Conservation (phyloP, 2,797 vertebrate genomes). For the Bradypus variegatus region DNA sequence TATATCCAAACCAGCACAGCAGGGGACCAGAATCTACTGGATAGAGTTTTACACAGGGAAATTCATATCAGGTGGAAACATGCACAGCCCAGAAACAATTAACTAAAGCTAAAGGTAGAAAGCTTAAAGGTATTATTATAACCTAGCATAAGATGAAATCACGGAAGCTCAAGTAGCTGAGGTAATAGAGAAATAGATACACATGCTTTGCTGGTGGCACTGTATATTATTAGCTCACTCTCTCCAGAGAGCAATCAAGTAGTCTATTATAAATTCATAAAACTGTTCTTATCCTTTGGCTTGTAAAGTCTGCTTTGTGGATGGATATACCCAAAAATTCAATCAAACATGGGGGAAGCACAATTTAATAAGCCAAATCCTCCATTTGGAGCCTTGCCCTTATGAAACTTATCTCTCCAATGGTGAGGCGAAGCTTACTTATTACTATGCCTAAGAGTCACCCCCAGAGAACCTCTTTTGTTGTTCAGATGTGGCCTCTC, state of each 20-base stretch:
- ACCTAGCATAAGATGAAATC: background rate
- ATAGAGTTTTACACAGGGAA: background rate
- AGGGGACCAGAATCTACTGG: background rate
- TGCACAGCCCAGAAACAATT: background rate
- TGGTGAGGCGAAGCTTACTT: too few relatives aligned
- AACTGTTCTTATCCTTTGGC: background rate
- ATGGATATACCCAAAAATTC: background rate
- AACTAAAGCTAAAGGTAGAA: background rate
- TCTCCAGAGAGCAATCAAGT: background rate
- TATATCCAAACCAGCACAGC: too few relatives aligned
- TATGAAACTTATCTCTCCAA: too few relatives aligned
- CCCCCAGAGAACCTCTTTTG: too few relatives aligned
- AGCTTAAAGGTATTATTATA: background rate
- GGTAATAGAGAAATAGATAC: background rate
- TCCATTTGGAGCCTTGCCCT: too few relatives aligned
- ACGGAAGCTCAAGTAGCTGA: background rate
- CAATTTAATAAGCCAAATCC: too few relatives aligned
- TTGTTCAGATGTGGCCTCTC: too few relatives aligned
- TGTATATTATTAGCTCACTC: background rate
- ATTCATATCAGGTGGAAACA: background rate
- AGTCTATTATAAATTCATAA: background rate
- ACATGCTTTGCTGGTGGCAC: background rate
- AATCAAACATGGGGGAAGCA: background rate
- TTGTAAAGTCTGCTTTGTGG: background rate
- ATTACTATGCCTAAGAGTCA: too few relatives aligned